Evolutionary conservation across 2,888 invertebrate genomes (phyloP), one percentile per base, ranked within the genome.

Genomic region (Mellilla xanthometata): DNA sequence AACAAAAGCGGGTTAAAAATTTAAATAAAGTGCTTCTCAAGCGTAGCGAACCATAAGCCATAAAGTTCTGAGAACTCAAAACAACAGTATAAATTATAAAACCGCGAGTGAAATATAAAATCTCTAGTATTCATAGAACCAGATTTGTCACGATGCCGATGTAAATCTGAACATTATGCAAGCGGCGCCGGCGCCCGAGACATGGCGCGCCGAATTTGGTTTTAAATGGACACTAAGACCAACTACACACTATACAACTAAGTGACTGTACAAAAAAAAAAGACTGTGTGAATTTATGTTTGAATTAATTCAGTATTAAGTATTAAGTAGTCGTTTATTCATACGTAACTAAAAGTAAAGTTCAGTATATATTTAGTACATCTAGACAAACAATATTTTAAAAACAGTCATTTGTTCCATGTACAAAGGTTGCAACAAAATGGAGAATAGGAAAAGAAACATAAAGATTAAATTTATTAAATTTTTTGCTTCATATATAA

Each of bases 101-200:
- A 49, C 50, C 40, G 42, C 48, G 46, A 34, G 19, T 30, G 23
- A 36, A 28, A 35, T 24, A 35, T 32, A 38, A 34, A 29, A 22
- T 27, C 26, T 34, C 19, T 48, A 48, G 48, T 48, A 38, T 28
- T 28, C 42, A 39, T 34, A 46, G 46, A 46, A 53, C 55, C 52
- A 55, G 55, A 58, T 48, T 52, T 40, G 39, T 44, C 53, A 48
- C 53, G 41, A 53, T 40, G 51, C 55, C n/a, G n/a, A 48, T 40
- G 51, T 58, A 48, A 53, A 55, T 58, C 45, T 36, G 26, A 13
- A 39, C 49, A 49, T 54, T 50, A 46, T 49, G 49, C 47, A 39
- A 56, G 44, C 38, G 31, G 44, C 39, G 28, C 24, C 41, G 47
- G 51, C 51, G 51, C 40, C n/a, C n/a, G n/a, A n/a, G n/a, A n/a